phyloP scores from a whole-genome alignment of 2,888 invertebrate species.

The Cerastis rubricosa region DNA sequence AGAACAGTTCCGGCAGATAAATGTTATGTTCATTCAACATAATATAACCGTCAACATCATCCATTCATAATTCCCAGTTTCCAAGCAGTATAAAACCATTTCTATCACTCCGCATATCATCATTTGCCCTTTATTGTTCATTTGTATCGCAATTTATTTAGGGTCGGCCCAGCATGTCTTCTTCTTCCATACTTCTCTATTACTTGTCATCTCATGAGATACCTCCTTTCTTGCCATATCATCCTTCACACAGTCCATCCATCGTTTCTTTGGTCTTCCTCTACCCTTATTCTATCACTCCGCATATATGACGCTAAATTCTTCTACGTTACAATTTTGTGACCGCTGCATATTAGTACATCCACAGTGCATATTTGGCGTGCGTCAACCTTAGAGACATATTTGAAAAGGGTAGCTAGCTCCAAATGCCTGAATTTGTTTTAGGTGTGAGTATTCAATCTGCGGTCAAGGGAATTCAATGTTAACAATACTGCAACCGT shows the following conservation, averaged over 20 bases:
- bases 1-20: background rate
- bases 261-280: too few relatives aligned
- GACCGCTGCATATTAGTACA: conserved; percentile 18
- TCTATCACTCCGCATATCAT: background rate
- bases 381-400: conserved; percentile 12
- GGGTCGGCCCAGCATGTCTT: too few relatives aligned
- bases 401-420: conserved; percentile 24
- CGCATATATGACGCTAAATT: conserved; percentile 6
- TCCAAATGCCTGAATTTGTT: conserved; percentile 21
- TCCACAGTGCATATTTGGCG: conserved; percentile 26
- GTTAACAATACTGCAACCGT: conserved; percentile 53
- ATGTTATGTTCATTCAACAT: conserved; percentile 11
- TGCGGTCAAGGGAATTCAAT: conserved; percentile 43
- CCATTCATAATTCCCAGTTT: background rate
- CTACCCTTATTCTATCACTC: conserved; percentile 1
- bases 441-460: conserved; percentile 27
- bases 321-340: conserved; percentile 7
- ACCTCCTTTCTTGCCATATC: too few relatives aligned
- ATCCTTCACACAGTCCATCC: too few relatives aligned
- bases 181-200: too few relatives aligned
- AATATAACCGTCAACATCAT: background rate
- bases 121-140: too few relatives aligned
- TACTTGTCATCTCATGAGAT: too few relatives aligned
- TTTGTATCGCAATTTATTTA: too few relatives aligned
- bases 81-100: background rate